A percentile compares a stretch with the other conserved stretches of the same genome.
Evolutionary conservation across 2,888 invertebrate species (phyloP).

Genomic region (Caenorhabditis sp.): DNA sequence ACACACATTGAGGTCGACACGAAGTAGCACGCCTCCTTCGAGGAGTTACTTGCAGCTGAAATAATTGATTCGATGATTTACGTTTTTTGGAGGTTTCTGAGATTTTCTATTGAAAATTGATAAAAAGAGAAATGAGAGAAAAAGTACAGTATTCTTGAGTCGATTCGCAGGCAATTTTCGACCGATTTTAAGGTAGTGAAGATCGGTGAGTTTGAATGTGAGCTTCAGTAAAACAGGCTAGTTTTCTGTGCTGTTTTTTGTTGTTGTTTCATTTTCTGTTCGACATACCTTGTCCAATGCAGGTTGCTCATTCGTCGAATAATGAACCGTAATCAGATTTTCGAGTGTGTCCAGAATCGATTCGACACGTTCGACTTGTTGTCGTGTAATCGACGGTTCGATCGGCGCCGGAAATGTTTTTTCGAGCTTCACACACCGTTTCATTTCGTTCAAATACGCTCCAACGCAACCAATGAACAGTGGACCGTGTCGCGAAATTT

Average conservation of each 20-base stretch:
- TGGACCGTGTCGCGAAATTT: slow-evolving; percentile 68
- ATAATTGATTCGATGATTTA: slow-evolving; percentile 3
- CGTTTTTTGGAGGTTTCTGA: background rate
- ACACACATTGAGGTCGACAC: slow-evolving; percentile 69
- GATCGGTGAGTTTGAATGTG: too few relatives aligned
- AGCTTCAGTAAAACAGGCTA: too few relatives aligned
- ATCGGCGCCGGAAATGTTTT: slow-evolving; percentile 54
- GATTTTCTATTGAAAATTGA: background rate
- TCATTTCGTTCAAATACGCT: slow-evolving; percentile 68
- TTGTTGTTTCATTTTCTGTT: too few relatives aligned
- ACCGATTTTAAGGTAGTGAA: too few relatives aligned
- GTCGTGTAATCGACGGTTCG: slow-evolving; percentile 52
- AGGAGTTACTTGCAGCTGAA: slow-evolving; percentile 57
- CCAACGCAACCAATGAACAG: slow-evolving; percentile 70
- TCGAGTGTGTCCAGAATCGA: slow-evolving; percentile 67
- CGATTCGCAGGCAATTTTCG: too few relatives aligned
- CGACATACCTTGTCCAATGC: slow-evolving; percentile 63
- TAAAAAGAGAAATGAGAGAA: slow-evolving; percentile 1
- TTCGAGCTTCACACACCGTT: slow-evolving; percentile 65
- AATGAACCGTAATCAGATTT: slow-evolving; percentile 69
- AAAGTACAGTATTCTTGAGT: too few relatives aligned
- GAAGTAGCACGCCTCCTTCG: slow-evolving; percentile 64
- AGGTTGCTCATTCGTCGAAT: slow-evolving; percentile 67
- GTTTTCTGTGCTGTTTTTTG: too few relatives aligned
- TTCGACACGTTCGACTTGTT: slow-evolving; percentile 57